Conservation (phyloP, 2,888 invertebrate genomes). For the Leuctra nigra region DNA sequence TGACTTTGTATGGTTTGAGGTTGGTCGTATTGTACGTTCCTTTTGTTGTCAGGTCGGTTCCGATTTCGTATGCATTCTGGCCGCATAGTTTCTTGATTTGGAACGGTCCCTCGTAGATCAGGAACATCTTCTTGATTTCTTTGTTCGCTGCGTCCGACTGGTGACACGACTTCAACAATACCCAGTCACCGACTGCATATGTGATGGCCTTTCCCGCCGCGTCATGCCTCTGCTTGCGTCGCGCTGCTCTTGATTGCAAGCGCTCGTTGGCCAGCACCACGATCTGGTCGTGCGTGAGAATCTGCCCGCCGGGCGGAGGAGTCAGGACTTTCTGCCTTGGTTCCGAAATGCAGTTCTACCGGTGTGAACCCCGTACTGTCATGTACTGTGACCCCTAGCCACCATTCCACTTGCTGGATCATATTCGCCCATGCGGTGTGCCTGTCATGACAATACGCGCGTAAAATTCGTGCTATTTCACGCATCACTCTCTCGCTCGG, state of each 20-base stretch:
- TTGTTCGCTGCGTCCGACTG: not conserved
- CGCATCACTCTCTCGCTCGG: conserved; percentile 11
- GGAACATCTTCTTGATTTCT: not conserved
- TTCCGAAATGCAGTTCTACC: conserved; percentile 22
- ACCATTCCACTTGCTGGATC: conserved; percentile 16
- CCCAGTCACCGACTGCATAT: not conserved
- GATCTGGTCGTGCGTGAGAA: no score
- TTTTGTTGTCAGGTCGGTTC: not conserved
- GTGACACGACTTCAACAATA: not conserved
- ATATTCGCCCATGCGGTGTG: conserved; percentile 27
- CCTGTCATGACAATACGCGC: conserved; percentile 27
- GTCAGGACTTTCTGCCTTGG: no score
- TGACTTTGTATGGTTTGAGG: not conserved
- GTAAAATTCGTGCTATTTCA: conserved; percentile 24
- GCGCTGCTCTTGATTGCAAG: not conserved
- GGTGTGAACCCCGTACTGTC: conserved; percentile 25
- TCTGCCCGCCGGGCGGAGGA: no score
- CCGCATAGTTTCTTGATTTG: not conserved
- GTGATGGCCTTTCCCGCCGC: not conserved
- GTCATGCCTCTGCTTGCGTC: not conserved
- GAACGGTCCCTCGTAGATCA: not conserved
- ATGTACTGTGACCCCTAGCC: conserved; percentile 26
- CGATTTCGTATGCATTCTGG: not conserved
- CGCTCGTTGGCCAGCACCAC: not conserved
- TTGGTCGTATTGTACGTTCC: not conserved